Evolutionary conservation across 2,888 invertebrate species (phyloP).

Genomic region (Drosophila macrospina): DNA sequence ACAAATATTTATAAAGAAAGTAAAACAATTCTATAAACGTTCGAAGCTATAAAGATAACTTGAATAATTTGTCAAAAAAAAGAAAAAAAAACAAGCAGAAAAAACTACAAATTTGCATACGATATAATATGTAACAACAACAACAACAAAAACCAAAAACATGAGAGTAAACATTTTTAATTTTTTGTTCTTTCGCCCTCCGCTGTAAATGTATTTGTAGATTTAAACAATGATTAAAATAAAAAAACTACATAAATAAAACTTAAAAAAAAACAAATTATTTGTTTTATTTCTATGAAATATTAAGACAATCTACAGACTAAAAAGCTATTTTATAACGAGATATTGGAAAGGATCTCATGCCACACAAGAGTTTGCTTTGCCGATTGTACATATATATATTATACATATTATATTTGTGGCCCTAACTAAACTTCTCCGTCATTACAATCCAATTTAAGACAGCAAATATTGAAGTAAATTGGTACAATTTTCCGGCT

Average conservation of each 20-base stretch:
- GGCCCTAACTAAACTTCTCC: no score
- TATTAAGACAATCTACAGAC: no score
- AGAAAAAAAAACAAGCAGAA: conserved; percentile 32
- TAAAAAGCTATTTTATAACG: no score
- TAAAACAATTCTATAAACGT: conserved; percentile 68
- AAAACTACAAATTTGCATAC: conserved; percentile 60
- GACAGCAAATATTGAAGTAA: no score
- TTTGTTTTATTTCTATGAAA: neutral
- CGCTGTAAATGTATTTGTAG: conserved; percentile 86
- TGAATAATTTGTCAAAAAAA: conserved; percentile 43
- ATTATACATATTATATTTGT: no score
- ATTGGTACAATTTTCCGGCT: no score
- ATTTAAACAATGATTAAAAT: conserved; percentile 84
- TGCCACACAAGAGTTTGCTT: no score
- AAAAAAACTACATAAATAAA: conserved; percentile 83
- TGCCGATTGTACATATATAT: no score
- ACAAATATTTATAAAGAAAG: conserved; percentile 71
- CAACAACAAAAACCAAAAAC: conserved; percentile 69
- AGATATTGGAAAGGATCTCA: no score
- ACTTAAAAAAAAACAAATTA: conserved; percentile 63
- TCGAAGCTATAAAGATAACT: conserved; percentile 58
- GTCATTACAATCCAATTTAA: no score
- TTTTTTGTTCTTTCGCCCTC: conserved; percentile 85
- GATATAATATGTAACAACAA: conserved; percentile 63
- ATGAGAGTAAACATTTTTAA: conserved; percentile 81